phyloP scores from a whole-genome alignment of 2,888 invertebrate genomes.

The Phasia obesa region DNA sequence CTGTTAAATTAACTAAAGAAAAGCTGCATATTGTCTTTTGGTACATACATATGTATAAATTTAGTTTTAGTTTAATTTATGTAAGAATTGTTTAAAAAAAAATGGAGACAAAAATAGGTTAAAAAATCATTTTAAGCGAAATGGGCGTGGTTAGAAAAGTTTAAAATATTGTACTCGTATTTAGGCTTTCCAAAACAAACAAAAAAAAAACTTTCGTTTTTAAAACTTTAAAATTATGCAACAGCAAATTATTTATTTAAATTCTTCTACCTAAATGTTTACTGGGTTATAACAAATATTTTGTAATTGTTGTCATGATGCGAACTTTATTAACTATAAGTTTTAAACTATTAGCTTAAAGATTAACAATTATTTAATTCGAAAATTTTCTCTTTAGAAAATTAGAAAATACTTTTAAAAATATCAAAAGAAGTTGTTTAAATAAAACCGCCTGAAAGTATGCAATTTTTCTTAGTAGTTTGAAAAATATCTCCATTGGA shows the following conservation, averaged over 20 bases:
- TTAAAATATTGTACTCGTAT: no score
- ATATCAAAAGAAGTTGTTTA: neutral
- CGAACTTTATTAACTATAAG: neutral
- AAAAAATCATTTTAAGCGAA: neutral
- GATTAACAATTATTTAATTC: neutral
- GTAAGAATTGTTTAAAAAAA: neutral
- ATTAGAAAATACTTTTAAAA: neutral
- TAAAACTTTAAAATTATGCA: no score
- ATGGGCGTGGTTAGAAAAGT: neutral
- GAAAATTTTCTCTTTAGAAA: neutral
- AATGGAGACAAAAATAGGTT: neutral
- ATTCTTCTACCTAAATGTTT: neutral
- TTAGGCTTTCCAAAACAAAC: no score
- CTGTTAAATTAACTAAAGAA: slow-evolving; percentile 40
- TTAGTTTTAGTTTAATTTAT: neutral
- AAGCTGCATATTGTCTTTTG: slow-evolving; percentile 68
- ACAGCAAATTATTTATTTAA: no score
- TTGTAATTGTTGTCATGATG: slow-evolving; percentile 1
- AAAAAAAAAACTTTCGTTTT: no score
- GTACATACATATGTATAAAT: slow-evolving; percentile 43
- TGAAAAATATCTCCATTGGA: no score
- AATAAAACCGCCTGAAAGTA: slow-evolving; percentile 23
- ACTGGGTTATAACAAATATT: slow-evolving; percentile 7
- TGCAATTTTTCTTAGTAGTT: neutral
- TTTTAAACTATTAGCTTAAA: neutral